Evolutionary conservation across 2,888 invertebrate genomes (phyloP), one percentile per base, ranked within the genome.

Genomic region (Drosophila maculinotata): DNA sequence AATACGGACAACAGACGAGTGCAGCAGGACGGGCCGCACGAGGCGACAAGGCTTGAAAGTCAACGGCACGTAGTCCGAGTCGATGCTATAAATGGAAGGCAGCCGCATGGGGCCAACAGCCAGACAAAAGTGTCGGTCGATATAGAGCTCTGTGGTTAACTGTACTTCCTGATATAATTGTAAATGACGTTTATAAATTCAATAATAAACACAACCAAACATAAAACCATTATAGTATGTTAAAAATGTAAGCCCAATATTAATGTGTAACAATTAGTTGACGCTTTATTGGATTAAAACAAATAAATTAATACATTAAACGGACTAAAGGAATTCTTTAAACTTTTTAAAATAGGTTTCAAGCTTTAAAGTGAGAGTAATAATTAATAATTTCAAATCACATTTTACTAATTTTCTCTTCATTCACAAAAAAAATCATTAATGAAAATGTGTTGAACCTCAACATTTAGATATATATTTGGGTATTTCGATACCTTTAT

Each of bases 41-140:
- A 58, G 71, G 76, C 76, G 71, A 72, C 64, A 59, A 48, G 71
- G 71, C 71, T 76, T 58, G 64, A 76, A 76, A 76, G 57, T 51
- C 70, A 58, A 54, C 76, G 53, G 63, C 71, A 76, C 76, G 64
- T 69, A 63, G 63, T 14, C 53, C 33, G 49, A 45, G 41, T 48
- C 63, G 28, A 42, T 42, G 49, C 63, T 42, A 47, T 38, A 35
- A 53, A 54, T 60, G 69, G 39, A 36, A 60, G 48, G 15, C 39
- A 15, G 53, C 67, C 33, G 25, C 30, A 14, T 14, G 45, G 14
- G 33, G 10, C 20, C 20, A 20, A 20, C 42, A 10, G 9, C 14
- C 14, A 28, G 26, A 12, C 20, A n/a, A 17, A 15, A 31, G 36
- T 41, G 30, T 20, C 20, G 12, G n/a, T 45, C 45, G 30, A 30